Base-by-base conservation (phyloP, 2,797 vertebrate genomes). In the Melopsittacus undulatus region DNA sequence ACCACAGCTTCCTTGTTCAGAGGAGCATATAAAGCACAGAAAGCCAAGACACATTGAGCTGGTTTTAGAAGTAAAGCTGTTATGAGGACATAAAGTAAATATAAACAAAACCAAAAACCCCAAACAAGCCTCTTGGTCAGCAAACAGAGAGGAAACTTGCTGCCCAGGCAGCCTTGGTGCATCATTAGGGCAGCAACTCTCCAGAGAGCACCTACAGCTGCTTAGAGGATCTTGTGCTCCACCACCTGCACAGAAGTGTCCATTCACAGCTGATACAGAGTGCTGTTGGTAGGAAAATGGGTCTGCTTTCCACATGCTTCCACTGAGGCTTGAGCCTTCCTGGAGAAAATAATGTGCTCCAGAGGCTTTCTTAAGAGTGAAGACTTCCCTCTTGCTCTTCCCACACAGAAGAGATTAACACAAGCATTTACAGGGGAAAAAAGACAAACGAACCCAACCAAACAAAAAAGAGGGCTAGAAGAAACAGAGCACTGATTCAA, bases 211-310 rank as follows among this genome's bases (percentile, higher is more conserved):
- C 1, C 45, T 8, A 0, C 45, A 38, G 68, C 78, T 27, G 48
- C 56, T 9, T 12, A 1, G 19, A 11, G 45, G 29, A 51, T 19
- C 38, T 45, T 3, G 3, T 2, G 69, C 40, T n/a, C 34, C 4
- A 5, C 70, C 1, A 22, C 32, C 9, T 19, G 27, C 10, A 1
- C 27, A 2, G 5, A 29, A 5, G 29, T 2, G 7, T 21, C 46
- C 1, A 6, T 2, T 61, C 61, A 5, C 62, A 43, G 72, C 87
- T 38, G 72, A 23, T 5, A 9, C 27, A 19, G 3, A 14, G 40
- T 1, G 54, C 79, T 76, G 40, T 4, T 8, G 7, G 57, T 16
- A n/a, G 42, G 64, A 64, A 42, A 30, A 38, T 1, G 16, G 13
- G 10, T 29, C 57, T 49, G 43, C 45, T 56, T 32, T 43, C 20